These are phyloP conservation scores for Dolichotis patagonum DNA, from an alignment of 2,113 vertebrate genomes.

Conservation along the genomic window DNA sequence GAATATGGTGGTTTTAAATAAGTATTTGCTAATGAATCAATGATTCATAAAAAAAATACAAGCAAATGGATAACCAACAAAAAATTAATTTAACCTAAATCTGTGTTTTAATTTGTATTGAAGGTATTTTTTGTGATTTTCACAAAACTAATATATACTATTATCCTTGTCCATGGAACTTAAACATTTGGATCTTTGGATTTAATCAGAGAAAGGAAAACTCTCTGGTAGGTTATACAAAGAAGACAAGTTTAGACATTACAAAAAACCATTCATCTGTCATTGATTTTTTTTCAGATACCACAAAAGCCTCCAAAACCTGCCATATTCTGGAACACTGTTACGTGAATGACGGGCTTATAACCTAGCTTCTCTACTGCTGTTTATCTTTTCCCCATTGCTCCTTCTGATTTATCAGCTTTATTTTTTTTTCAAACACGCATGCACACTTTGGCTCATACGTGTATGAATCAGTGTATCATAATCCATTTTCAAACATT, in stretches of 20 bases:
- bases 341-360: neutral
- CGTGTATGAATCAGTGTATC: neutral
- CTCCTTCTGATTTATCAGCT: neutral
- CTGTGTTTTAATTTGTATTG: neutral
- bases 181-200: neutral
- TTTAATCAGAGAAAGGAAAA: neutral
- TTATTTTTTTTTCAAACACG: neutral
- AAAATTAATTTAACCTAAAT: neutral
- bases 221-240: neutral
- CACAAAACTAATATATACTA: neutral
- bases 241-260: neutral
- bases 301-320: neutral
- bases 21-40: neutral
- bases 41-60: neutral
- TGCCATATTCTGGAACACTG: neutral
- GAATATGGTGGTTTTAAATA: neutral
- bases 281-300: neutral
- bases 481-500: neutral
- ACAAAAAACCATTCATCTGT: neutral
- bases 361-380: neutral
- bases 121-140: neutral
- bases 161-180: neutral
- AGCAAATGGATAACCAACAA: neutral
- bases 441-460: neutral
- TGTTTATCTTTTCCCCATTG: neutral